A percentile compares a stretch with the other conserved stretches of the same genome.
Evolutionary conservation across 2,888 invertebrate species (phyloP).

Genomic region (Ophioninae sp.): DNA sequence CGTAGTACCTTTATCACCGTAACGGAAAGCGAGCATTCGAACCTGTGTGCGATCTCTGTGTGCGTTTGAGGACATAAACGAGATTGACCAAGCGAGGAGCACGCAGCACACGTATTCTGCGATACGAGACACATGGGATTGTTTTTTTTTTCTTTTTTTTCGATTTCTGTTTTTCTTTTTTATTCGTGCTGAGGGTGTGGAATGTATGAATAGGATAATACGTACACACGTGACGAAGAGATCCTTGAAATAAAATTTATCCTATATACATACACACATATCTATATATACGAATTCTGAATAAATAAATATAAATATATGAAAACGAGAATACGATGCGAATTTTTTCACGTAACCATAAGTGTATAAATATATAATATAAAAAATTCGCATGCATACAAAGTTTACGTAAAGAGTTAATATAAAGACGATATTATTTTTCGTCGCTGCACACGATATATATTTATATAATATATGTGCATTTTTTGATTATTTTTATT

Average conservation of each 20-base stretch:
- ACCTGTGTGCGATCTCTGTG: not conserved
- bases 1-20: not conserved
- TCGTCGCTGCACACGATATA: no score
- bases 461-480: no score
- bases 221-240: not conserved
- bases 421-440: no score
- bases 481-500: no score
- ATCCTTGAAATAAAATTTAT: not conserved
- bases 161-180: no score
- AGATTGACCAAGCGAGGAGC: slow-evolving; percentile 16
- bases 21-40: slow-evolving; percentile 60
- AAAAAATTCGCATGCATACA: no score
- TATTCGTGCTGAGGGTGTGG: not conserved
- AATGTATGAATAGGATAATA: not conserved
- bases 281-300: not conserved
- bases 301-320: no score
- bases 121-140: slow-evolving; percentile 63
- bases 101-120: slow-evolving; percentile 26
- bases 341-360: no score
- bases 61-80: slow-evolving; percentile 42
- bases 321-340: no score
- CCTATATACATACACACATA: not conserved
- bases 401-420: no score
- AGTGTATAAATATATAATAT: no score
- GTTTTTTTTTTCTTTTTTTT: not conserved